phyloP scores from a whole-genome alignment of 2,797 vertebrate species.

The Tiaroga cobitis region DNA sequence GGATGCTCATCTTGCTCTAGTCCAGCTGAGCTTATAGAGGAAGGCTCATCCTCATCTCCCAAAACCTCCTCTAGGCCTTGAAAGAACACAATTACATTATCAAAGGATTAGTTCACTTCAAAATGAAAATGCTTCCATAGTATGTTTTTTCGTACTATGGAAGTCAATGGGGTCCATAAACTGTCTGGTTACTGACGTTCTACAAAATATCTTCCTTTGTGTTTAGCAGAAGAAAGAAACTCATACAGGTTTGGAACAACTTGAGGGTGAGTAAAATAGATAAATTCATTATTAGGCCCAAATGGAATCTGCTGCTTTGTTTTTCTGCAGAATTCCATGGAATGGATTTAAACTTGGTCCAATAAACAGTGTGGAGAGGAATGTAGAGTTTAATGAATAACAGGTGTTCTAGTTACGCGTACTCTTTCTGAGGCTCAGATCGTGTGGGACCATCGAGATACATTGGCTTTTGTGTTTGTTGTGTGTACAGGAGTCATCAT shows the following conservation, averaged over 20 bases:
- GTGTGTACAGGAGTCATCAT: neutral
- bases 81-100: constrained; percentile 8
- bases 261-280: neutral
- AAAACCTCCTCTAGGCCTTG: constrained; percentile 76
- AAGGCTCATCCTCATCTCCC: constrained; percentile 61
- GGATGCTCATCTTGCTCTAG: constrained; percentile 63
- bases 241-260: too few relatives aligned
- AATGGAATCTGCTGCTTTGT: neutral
- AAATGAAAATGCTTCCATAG: too few relatives aligned
- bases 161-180: too few relatives aligned
- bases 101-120: too few relatives aligned
- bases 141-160: too few relatives aligned
- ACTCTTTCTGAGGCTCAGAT: neutral
- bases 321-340: neutral
- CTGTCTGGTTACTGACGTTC: too few relatives aligned
- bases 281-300: neutral
- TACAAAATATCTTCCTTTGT: too few relatives aligned
- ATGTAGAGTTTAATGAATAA: neutral
- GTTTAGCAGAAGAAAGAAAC: too few relatives aligned
- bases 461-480: neutral
- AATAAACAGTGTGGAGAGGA: neutral
- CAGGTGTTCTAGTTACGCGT: neutral
- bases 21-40: constrained; percentile 9
- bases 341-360: neutral
- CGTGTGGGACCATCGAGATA: neutral